Base-by-base conservation (phyloP, 2,888 invertebrate species). In the Stegana nigrithorax region DNA sequence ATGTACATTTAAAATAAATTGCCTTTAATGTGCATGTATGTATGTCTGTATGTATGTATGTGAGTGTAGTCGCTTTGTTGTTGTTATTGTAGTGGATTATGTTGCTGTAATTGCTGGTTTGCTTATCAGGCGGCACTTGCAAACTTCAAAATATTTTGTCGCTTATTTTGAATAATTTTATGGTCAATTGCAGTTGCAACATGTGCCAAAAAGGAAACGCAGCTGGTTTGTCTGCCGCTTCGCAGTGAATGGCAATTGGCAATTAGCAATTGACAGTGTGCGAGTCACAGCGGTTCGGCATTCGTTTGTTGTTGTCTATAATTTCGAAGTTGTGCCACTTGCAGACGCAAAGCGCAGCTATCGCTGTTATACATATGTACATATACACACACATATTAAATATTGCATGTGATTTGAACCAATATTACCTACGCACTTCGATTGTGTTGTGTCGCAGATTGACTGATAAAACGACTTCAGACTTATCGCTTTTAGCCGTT, bases 131-230 rank as follows among this genome's bases (percentile, higher is more conserved):
- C 23, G 25, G 14, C 47, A 47, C 47, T 23, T 47, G 12, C 21
- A 47, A 47, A 47, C 14, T 23, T 23, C 47, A n/a, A 47, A 47
- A 47, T 47, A 47, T 47, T 47, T 47, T 47, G 47, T 47, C 47
- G 14, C 23, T 12, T 23, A 47, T 47, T 21, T 23, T 47, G n/a
- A 51, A 47, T 25, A 47, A 23, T 23, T 25, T 50, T 23, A 50
- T 50, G 50, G 17, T 44, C 12, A 44, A 17, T 44, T 21, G n/a
- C n/a, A n/a, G n/a, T n/a, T n/a, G 44, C 44, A 44, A 44, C 14
- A 4, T 17, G 19, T 19, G 17, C 44, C n/a, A 44, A 44, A 44
- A 36, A 17, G 17, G 44, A n/a, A 44, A 44, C 17, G 44, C 19
- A 44, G 19, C 14, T n/a, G n/a, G n/a, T n/a, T n/a, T n/a, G n/a